Conservation (phyloP, 1,140 invertebrate genomes). For the Procambarus clarkii region DNA sequence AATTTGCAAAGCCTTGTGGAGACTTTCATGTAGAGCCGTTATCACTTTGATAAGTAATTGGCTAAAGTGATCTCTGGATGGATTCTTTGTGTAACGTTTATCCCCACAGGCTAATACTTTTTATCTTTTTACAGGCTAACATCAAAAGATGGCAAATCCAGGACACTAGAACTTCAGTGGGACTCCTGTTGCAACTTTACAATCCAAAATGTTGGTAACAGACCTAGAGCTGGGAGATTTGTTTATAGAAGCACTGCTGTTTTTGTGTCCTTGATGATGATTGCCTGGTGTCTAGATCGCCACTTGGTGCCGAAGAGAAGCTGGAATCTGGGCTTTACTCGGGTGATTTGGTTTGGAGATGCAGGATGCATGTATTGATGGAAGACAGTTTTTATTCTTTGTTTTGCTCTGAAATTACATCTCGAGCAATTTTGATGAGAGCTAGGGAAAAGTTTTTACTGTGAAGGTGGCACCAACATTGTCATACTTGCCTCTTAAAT, state of each 20-base stretch:
- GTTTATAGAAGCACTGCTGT: background rate
- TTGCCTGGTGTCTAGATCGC: slow-evolving; percentile 47
- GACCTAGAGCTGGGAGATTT: background rate
- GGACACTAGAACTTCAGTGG: slow-evolving; percentile 30
- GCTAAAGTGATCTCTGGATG: too few species aligned
- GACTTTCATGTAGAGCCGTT: too few species aligned
- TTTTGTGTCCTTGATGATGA: slow-evolving; percentile 36
- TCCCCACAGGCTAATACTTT: background rate
- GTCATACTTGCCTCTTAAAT: slow-evolving; percentile 3
- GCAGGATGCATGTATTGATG: background rate
- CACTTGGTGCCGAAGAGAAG: slow-evolving; percentile 25
- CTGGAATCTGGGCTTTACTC: slow-evolving; percentile 3
- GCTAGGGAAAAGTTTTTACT: background rate
- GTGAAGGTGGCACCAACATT: slow-evolving; percentile 9
- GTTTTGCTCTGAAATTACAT: slow-evolving; percentile 29
- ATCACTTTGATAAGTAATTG: too few species aligned
- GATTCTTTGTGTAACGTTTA: background rate
- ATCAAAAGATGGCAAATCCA: slow-evolving; percentile 56
- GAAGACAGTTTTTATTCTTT: slow-evolving; percentile 26
- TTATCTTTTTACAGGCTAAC: slow-evolving; percentile 45
- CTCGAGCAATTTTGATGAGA: background rate
- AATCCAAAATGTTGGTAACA: background rate
- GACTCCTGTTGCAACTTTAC: background rate
- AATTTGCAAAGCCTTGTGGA: too few species aligned
- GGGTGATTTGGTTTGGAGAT: background rate